These are phyloP conservation scores for Phyllotis vaccarum DNA, from an alignment of 2,797 vertebrate species.

Conservation along the genomic window DNA sequence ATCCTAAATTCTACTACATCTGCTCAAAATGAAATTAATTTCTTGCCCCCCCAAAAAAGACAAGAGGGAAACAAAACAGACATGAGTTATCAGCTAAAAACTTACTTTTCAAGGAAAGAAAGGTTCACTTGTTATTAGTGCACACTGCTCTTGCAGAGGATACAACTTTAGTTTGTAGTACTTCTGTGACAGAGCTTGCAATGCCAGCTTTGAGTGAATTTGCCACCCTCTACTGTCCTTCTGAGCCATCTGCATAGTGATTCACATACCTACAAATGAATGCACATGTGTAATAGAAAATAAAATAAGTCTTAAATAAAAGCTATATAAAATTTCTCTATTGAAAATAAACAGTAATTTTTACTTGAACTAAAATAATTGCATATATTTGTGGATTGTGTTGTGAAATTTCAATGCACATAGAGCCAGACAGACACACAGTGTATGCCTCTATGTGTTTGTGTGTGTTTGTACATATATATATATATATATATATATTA, in stretches of 20 bases:
- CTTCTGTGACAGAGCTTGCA: background rate
- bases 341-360: background rate
- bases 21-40: background rate
- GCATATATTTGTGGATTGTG: background rate
- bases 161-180: background rate
- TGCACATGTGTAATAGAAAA: background rate
- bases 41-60: background rate
- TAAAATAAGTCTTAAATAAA: background rate
- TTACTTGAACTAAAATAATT: background rate
- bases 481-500: background rate
- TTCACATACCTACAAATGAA: background rate
- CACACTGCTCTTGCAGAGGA: background rate
- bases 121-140: background rate
- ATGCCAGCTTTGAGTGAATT: background rate
- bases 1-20: background rate
- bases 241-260: too few relatives aligned
- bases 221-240: background rate
- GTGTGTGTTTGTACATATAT: too few relatives aligned
- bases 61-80: background rate
- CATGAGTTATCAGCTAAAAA: background rate
- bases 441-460: too few relatives aligned
- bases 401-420: background rate
- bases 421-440: too few relatives aligned
- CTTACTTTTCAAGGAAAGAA: background rate
- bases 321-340: background rate